Base-by-base conservation (phyloP, 2,797 vertebrate species). In the Channallabes apus region DNA sequence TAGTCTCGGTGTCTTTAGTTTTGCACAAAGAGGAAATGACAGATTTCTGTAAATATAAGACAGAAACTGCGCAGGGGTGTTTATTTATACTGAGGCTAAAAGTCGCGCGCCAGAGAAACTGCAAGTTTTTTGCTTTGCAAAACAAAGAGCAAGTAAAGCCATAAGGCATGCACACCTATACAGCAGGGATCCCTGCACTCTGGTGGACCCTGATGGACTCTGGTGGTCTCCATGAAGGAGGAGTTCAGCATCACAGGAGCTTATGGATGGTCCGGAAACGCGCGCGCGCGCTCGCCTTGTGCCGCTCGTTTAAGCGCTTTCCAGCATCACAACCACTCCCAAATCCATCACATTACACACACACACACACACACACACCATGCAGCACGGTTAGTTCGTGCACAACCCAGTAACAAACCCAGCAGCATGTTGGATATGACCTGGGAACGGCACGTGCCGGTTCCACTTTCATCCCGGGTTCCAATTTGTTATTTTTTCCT, bases 241-340 rank as follows among this genome's bases (percentile, higher is more conserved):
- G 75, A 78, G 56, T 61, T 61, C 75, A 24, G 29, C 75, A 58
- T 76, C 73, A 29, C 51, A 29, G 1, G 20, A 29, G 46, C 72
- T 76, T 1, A 6, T 1, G 61, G 41, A n/a, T 46, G 41, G 7
- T 46, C 75, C 75, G 75, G 75, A 77, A 77, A 77, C 54, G 29
- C 75, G 73, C 73, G 54, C 51, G 73, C 3, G n/a, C n/a, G n/a
- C n/a, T 29, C 51, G 73, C 51, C 11, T 20, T 22, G 51, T 35
- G 54, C 61, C 75, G 20, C 27, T 61, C 56, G 24, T n/a, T 79
- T 27, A 27, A 46, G 59, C 59, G 59, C 59, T 27, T 64, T 41
- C 12, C 32, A 62, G 58, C 77, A 64, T 64, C 59, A 64, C 77
- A 80, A 80, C 59, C 77, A 46, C 77, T 80, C 59, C 77, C 77